Percentiles rank a stretch among this genome's conserved stretches.
phyloP scores from a whole-genome alignment of 2,797 vertebrate species.

The Bovichtus diacanthus region DNA sequence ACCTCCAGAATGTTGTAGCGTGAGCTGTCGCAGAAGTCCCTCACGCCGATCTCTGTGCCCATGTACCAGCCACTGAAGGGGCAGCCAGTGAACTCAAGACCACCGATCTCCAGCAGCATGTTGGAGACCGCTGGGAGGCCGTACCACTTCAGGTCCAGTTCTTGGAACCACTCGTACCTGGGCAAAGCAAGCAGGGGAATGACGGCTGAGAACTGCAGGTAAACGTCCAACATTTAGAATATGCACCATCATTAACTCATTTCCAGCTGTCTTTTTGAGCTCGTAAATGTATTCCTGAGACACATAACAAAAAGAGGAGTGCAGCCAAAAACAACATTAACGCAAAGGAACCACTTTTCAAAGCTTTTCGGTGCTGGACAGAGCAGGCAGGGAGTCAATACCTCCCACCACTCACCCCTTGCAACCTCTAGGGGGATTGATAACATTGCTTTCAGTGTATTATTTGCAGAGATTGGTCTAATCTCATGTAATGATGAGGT shows the following conservation, averaged over 20 bases:
- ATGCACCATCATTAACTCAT: background rate
- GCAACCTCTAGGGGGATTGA: constrained; percentile 53
- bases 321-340: constrained; percentile 79
- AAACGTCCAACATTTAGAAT: constrained; percentile 32
- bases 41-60: constrained; percentile 98
- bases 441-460: constrained; percentile 62
- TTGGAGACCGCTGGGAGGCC: constrained; percentile 94
- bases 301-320: constrained; percentile 17
- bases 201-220: background rate
- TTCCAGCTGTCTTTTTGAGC: background rate
- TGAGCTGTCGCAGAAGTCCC: constrained; percentile 96
- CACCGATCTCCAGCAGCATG: constrained; percentile 96
- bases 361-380: constrained; percentile 56
- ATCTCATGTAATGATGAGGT: constrained; percentile 71
- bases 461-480: constrained; percentile 66
- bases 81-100: constrained; percentile 94
- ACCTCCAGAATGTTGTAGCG: constrained; percentile 99
- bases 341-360: constrained; percentile 48
- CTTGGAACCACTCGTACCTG: constrained; percentile 97
- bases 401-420: constrained; percentile 41
- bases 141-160: constrained; percentile 96
- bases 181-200: background rate
- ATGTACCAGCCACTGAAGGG: constrained; percentile 99
- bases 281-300: constrained; percentile 28
- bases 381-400: constrained; percentile 51